phyloP scores from a whole-genome alignment of 2,797 vertebrate genomes.

The Bufotes viridis region DNA sequence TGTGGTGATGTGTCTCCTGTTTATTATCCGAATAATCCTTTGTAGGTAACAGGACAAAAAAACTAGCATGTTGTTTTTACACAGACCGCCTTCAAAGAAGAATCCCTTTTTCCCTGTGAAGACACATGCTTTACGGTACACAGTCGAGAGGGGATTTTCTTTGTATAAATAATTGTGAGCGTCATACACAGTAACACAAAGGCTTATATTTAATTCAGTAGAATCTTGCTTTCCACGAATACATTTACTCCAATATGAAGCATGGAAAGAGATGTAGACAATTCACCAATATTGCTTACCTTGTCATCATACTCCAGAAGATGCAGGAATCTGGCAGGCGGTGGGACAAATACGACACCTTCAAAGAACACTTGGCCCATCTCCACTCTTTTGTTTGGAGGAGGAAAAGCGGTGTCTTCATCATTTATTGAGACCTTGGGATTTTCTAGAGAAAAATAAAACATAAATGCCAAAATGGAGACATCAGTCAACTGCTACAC shows the following conservation, averaged over 20 bases:
- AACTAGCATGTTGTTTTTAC: constrained; percentile 49
- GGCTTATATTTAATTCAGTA: constrained; percentile 30
- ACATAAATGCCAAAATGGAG: not conserved
- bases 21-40: constrained; percentile 47
- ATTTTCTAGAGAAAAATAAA: constrained; percentile 20
- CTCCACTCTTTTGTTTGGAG: constrained; percentile 51
- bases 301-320: constrained; percentile 61
- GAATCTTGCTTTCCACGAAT: constrained; percentile 16
- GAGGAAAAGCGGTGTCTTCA: not conserved
- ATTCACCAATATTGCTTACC: constrained; percentile 60
- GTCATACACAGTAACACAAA: not conserved
- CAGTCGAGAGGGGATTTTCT: constrained; percentile 4
- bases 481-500: not conserved
- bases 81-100: constrained; percentile 48
- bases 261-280: not conserved
- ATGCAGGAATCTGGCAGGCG: constrained; percentile 51
- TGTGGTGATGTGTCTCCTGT: constrained; percentile 37
- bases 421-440: constrained; percentile 33
- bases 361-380: constrained; percentile 63
- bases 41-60: constrained; percentile 49
- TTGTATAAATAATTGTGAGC: constrained; percentile 43
- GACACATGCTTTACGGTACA: constrained; percentile 29
- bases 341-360: constrained; percentile 65
- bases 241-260: not conserved
- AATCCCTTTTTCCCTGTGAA: constrained; percentile 7